phyloP scores from a whole-genome alignment of 2,797 vertebrate species.

The Arrhamphus sclerolepis region DNA sequence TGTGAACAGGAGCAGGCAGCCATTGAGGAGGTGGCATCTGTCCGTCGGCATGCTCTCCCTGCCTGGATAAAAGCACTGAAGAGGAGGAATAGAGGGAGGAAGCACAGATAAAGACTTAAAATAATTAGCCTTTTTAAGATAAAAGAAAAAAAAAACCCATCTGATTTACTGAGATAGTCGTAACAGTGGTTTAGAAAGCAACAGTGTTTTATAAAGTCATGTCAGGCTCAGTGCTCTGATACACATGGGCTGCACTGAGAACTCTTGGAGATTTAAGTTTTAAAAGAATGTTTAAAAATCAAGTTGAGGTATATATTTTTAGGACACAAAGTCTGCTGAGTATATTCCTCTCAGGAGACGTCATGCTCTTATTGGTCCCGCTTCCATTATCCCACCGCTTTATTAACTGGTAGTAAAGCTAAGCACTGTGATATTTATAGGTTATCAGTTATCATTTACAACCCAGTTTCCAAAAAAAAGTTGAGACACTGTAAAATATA shows the following conservation, averaged over 20 bases:
- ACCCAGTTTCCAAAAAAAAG: no score
- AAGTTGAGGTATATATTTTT: no score
- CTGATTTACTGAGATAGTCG: not conserved
- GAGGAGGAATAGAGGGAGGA: conserved; percentile 64
- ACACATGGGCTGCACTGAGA: not conserved
- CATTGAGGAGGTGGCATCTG: conserved; percentile 26
- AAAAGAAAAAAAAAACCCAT: not conserved
- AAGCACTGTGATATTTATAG: no score
- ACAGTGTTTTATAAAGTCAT: conserved; percentile 3
- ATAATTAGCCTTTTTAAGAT: not conserved
- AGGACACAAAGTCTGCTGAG: no score
- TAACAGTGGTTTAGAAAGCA: not conserved
- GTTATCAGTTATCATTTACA: no score
- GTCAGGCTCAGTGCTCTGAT: not conserved
- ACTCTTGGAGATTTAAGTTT: no score
- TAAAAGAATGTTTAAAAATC: no score
- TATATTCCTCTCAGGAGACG: conserved; percentile 2
- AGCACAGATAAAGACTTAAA: conserved; percentile 42
- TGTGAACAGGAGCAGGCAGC: conserved; percentile 24
- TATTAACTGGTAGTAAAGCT: not conserved
- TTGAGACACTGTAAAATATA: no score
- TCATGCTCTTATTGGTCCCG: not conserved
- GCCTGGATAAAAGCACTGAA: conserved; percentile 78
- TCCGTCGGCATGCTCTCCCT: conserved; percentile 54
- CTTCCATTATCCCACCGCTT: conserved; percentile 1